These are phyloP conservation scores for Neosilurus hyrtlii DNA, from an alignment of 2,797 vertebrate genomes.

Conservation along the genomic window DNA sequence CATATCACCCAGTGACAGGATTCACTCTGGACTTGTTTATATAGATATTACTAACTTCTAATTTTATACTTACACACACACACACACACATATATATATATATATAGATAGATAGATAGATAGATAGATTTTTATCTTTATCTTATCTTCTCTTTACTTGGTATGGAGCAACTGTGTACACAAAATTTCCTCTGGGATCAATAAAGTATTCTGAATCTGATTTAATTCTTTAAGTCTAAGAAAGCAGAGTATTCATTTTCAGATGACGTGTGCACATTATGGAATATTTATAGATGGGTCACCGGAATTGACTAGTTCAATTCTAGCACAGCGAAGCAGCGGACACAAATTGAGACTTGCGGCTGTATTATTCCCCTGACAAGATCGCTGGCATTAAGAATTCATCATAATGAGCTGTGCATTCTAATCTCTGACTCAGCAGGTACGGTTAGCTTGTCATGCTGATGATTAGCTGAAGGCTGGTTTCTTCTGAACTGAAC, in stretches of 20 bases:
- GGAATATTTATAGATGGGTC: background rate
- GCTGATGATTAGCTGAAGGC: slow-evolving; percentile 14
- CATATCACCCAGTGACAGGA: too few species aligned
- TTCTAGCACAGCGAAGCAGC: background rate
- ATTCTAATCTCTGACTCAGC: slow-evolving; percentile 34
- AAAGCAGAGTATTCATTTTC: background rate
- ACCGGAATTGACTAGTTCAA: background rate
- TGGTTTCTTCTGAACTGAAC: background rate
- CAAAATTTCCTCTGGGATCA: too few species aligned
- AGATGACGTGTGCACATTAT: background rate
- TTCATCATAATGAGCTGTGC: background rate
- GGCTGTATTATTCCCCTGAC: background rate
- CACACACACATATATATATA: too few species aligned
- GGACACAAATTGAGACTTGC: slow-evolving; percentile 16
- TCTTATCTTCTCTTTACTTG: too few species aligned
- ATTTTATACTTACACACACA: too few species aligned
- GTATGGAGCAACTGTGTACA: too few species aligned
- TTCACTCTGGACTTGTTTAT: too few species aligned
- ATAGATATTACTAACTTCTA: too few species aligned
- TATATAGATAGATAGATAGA: too few species aligned
- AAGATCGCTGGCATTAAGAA: background rate
- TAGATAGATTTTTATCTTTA: too few species aligned
- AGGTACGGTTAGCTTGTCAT: slow-evolving; percentile 2
- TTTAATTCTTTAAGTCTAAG: background rate
- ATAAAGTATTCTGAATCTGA: too few species aligned